These are phyloP conservation scores for Matsumyia berberina DNA, from an alignment of 2,888 invertebrate genomes.

Conservation along the genomic window DNA sequence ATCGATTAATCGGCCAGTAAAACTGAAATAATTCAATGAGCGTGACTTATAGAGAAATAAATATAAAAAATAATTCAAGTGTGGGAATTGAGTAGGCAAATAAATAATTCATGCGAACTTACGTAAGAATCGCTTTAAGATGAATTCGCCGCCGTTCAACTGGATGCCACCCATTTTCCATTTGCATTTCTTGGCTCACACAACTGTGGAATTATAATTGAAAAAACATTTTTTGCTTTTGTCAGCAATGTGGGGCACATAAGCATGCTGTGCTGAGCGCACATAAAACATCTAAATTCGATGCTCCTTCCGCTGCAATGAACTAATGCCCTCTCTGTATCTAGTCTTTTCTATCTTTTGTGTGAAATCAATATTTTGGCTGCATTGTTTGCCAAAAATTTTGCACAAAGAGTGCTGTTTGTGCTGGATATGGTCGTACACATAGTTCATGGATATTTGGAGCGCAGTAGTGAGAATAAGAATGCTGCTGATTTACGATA, in stretches of 20 bases:
- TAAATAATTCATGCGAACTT: constrained; percentile 35
- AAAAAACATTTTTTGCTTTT: background rate
- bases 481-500: background rate
- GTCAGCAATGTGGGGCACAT: constrained; percentile 56
- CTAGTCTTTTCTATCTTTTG: constrained; percentile 19
- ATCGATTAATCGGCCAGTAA: constrained; percentile 24
- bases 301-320: constrained; percentile 35
- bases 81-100: constrained; percentile 21
- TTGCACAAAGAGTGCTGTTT: constrained; percentile 10
- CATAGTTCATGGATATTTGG: constrained; percentile 48
- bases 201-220: constrained; percentile 55
- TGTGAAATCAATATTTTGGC: constrained; percentile 56
- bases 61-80: constrained; percentile 10
- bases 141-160: constrained; percentile 30
- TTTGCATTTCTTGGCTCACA: constrained; percentile 56
- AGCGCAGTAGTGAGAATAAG: constrained; percentile 8
- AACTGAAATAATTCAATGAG: constrained; percentile 25
- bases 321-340: constrained; percentile 25
- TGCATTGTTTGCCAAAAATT: constrained; percentile 61
- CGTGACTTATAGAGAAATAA: constrained; percentile 10
- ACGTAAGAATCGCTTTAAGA: constrained; percentile 29
- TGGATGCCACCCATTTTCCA: constrained; percentile 34
- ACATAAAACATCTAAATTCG: constrained; percentile 25
- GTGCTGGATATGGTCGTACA: constrained; percentile 6
- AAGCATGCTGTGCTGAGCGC: constrained; percentile 3